A percentile compares a stretch with the other conserved stretches of the same genome.
phyloP scores from a whole-genome alignment of 2,797 vertebrate genomes.

The Myoxocephalus aenaeus region DNA sequence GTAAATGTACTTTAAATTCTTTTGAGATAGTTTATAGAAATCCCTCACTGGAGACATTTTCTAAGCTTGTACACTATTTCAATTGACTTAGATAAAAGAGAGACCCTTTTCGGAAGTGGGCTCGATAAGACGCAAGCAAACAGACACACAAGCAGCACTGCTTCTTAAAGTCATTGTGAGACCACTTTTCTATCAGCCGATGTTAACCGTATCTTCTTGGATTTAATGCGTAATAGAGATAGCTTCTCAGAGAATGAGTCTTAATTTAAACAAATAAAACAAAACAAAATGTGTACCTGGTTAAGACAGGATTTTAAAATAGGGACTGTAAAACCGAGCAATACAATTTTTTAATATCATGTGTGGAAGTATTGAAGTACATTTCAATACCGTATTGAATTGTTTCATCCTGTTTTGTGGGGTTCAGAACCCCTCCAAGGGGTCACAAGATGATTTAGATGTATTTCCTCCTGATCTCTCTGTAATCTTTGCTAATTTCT shows the following conservation, averaged over 20 bases:
- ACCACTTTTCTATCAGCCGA: not conserved
- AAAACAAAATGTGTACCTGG: not conserved
- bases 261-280: not conserved
- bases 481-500: not conserved
- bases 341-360: not conserved
- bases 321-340: not conserved
- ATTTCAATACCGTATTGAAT: not conserved
- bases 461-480: not conserved
- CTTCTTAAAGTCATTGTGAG: not conserved
- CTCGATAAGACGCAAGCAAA: not conserved
- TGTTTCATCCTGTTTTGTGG: not conserved
- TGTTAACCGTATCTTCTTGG: not conserved
- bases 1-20: not conserved
- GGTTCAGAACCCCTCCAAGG: not conserved
- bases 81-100: constrained; percentile 30
- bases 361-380: not conserved
- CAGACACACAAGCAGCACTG: constrained; percentile 4
- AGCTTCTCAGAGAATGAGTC: constrained; percentile 3
- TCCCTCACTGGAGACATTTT: constrained; percentile 1
- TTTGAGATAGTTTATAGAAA: constrained; percentile 11
- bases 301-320: not conserved
- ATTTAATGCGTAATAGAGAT: constrained; percentile 2
- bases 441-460: not conserved
- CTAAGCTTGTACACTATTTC: not conserved
- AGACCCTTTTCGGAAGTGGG: constrained; percentile 5